These are phyloP conservation scores for Phylloscopus trochilus DNA, from an alignment of 2,113 vertebrate genomes.

Conservation along the genomic window DNA sequence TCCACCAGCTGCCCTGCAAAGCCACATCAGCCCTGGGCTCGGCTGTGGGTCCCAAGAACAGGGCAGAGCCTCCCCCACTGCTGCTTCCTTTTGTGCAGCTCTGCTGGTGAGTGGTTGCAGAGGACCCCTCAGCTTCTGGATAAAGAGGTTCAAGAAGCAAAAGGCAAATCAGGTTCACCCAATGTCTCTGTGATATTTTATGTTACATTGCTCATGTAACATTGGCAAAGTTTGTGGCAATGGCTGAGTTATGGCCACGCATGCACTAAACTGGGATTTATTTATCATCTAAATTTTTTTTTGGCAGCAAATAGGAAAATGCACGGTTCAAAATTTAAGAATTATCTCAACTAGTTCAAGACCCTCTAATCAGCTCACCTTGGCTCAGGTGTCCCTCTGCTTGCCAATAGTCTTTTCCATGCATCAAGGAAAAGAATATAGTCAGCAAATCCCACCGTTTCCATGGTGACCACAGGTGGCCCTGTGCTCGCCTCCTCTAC, in stretches of 20 bases:
- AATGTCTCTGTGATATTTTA: background rate
- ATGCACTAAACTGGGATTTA: background rate
- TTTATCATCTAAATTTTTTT: background rate
- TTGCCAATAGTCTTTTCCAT: conserved; percentile 16
- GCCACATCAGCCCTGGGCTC: accelerated
- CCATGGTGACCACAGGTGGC: conserved; percentile 22
- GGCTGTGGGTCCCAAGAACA: background rate
- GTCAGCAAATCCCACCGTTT: conserved; percentile 10
- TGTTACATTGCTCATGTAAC: background rate
- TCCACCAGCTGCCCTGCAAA: background rate
- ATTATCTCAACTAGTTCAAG: background rate
- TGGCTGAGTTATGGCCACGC: background rate
- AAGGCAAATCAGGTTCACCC: background rate
- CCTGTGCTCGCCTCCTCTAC: background rate
- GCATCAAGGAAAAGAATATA: background rate
- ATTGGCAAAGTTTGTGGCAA: background rate
- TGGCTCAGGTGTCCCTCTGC: background rate
- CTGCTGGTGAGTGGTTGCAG: background rate
- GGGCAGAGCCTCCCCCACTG: background rate
- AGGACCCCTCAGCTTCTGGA: background rate
- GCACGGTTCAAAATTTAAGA: conserved; percentile 13
- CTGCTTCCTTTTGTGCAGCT: background rate
- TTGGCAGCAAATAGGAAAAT: conserved; percentile 13
- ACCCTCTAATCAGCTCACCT: conserved; percentile 1
- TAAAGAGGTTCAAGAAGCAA: background rate